Percentiles rank a stretch among this genome's conserved stretches.
Evolutionary conservation across 2,797 vertebrate species (phyloP).

Genomic region (Falco rusticolus): DNA sequence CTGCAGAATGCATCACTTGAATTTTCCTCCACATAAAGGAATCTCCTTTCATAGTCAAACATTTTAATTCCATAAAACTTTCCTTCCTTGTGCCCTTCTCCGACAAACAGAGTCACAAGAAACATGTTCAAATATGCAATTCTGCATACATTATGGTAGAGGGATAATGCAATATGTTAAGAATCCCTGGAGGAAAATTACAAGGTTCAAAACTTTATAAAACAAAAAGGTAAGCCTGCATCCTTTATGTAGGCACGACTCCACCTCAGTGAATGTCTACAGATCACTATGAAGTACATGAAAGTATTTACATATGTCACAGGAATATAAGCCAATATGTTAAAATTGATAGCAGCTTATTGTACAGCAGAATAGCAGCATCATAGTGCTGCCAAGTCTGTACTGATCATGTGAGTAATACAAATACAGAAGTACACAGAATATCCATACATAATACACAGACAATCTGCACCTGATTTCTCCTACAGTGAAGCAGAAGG

Average conservation of each 20-base stretch:
- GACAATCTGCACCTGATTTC: background rate
- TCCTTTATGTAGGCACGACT: background rate
- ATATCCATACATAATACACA: background rate
- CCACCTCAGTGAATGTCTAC: background rate
- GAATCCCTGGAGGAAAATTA: background rate
- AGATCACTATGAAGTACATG: background rate
- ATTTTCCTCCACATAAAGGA: background rate
- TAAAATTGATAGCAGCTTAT: background rate
- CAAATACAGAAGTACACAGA: background rate
- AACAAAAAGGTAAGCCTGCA: background rate
- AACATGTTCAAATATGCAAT: background rate
- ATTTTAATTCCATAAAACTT: background rate
- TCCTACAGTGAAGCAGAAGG: background rate
- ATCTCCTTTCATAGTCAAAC: background rate
- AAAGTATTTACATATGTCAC: background rate
- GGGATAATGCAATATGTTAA: background rate
- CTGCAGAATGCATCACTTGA: background rate
- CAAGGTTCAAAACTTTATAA: background rate
- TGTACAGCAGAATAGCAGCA: background rate
- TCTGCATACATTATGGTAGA: background rate
- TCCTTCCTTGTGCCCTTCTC: background rate
- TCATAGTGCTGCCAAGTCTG: background rate
- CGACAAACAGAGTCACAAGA: background rate
- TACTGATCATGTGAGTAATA: background rate
- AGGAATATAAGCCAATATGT: background rate